Percentiles rank a stretch among this genome's conserved stretches.
Evolutionary conservation across 2,888 invertebrate genomes (phyloP).

Genomic region (Apamea crenata): DNA sequence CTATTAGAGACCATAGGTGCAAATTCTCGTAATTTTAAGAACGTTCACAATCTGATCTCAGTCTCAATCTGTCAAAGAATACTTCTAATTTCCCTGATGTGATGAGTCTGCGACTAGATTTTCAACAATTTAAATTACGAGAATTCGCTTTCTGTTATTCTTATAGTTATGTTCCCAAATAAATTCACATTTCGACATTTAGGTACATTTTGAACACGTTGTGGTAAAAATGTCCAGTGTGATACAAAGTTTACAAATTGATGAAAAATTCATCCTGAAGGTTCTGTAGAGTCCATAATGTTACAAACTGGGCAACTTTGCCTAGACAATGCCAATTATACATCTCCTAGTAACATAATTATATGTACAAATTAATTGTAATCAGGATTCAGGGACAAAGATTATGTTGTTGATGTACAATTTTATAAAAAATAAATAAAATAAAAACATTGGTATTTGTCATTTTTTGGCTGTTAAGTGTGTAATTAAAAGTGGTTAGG

Average conservation of each 20-base stretch:
- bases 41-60: too few relatives aligned
- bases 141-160: too few relatives aligned
- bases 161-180: background rate
- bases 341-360: background rate
- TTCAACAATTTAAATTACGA: too few relatives aligned
- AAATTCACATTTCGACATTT: background rate
- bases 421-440: background rate
- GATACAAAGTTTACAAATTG: background rate
- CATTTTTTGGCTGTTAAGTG: conserved; percentile 8
- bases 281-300: background rate
- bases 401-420: background rate
- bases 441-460: background rate
- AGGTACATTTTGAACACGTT: conserved; percentile 1
- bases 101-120: too few relatives aligned
- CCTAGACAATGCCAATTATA: background rate
- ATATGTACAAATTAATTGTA: background rate
- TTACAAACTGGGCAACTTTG: background rate
- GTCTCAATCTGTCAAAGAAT: too few relatives aligned
- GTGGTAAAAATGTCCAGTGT: background rate
- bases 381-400: background rate
- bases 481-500: conserved; percentile 24
- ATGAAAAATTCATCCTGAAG: background rate
- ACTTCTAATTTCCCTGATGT: too few relatives aligned
- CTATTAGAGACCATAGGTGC: background rate
- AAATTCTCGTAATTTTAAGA: too few relatives aligned